phyloP scores from a whole-genome alignment of 2,113 vertebrate genomes.

The Anolis sagrei region DNA sequence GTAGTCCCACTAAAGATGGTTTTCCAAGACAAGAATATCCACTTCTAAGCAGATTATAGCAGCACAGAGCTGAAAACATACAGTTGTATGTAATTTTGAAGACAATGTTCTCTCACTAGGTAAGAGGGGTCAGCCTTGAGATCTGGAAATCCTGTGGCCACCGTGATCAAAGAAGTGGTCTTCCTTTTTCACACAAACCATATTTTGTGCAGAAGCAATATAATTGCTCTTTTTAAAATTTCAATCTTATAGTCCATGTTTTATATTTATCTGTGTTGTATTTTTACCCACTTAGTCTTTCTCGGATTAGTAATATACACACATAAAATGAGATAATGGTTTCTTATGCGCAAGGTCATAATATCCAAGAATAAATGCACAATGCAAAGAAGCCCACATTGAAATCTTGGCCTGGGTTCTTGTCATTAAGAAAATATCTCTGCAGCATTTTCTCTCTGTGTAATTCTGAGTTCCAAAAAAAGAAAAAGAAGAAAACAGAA shows the following conservation, averaged over 20 bases:
- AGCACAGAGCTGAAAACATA: too few relatives aligned
- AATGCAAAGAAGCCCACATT: background rate
- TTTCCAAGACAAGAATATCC: too few relatives aligned
- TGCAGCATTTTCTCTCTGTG: slow-evolving; percentile 14
- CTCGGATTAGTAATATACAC: background rate
- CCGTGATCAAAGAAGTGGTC: too few relatives aligned
- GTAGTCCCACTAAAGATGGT: too few relatives aligned
- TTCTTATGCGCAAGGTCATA: slow-evolving; percentile 20
- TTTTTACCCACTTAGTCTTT: background rate
- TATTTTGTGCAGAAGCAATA: background rate
- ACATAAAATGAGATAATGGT: background rate
- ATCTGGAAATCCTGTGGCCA: too few relatives aligned
- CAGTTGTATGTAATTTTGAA: too few relatives aligned
- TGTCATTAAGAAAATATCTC: background rate
- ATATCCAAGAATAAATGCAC: slow-evolving; percentile 30
- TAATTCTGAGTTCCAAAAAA: background rate
- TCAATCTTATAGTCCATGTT: background rate
- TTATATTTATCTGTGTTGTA: background rate
- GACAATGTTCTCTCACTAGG: too few relatives aligned
- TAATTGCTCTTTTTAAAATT: background rate
- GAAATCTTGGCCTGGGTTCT: background rate
- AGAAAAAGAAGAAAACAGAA: slow-evolving; percentile 11
- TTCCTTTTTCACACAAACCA: background rate
- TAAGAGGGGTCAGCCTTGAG: too few relatives aligned
- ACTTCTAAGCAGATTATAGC: too few relatives aligned